Conservation (phyloP, 35 echinoderm and acorn worm species). For the Hemicentrotus pulcherrimus region DNA sequence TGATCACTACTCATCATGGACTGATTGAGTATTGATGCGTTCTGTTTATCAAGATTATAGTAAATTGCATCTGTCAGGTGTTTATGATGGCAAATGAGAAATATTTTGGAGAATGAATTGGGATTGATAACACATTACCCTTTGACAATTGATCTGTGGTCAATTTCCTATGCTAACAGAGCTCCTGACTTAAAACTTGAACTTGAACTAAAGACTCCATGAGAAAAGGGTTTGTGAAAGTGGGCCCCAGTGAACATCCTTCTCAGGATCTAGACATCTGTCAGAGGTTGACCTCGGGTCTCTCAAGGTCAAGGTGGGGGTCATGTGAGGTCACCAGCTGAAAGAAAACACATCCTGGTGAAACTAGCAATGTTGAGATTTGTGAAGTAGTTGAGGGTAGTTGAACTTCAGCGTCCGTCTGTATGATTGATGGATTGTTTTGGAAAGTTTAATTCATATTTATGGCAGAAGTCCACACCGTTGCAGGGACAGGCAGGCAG, state of each 20-base stretch:
- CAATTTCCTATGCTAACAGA: no score
- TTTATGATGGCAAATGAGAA: no score
- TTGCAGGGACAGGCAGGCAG: background rate
- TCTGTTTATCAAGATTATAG: no score
- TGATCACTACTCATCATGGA: no score
- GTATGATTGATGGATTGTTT: slow-evolving; percentile 6
- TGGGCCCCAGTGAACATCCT: background rate
- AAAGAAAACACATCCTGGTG: background rate
- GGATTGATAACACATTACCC: no score
- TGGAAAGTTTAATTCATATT: background rate
- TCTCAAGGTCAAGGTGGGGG: background rate
- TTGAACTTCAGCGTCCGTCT: background rate
- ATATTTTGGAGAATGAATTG: no score
- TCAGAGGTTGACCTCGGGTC: background rate
- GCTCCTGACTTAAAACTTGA: background rate
- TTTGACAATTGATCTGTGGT: no score
- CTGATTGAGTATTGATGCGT: no score
- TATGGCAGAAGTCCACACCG: background rate
- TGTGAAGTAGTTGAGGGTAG: background rate
- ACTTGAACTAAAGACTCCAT: background rate
- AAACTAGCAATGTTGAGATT: slow-evolving; percentile 1
- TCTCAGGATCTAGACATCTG: background rate
- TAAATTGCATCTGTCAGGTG: no score
- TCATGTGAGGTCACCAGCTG: background rate
- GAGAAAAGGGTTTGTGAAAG: background rate